Base-by-base conservation (phyloP, 2,797 vertebrate species). In the Notoglanidium macrostoma region DNA sequence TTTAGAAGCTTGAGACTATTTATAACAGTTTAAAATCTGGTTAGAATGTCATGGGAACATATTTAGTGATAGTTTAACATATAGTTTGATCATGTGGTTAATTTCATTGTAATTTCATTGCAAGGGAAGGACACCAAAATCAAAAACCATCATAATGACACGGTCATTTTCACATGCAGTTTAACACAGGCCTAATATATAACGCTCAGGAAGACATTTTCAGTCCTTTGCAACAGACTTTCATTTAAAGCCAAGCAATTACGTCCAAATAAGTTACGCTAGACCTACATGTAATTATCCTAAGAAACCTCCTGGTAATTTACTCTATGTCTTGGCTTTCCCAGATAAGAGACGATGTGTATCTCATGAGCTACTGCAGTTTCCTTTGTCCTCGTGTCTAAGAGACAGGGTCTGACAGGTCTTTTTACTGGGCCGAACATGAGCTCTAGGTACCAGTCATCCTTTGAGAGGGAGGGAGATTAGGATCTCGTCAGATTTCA, bases 21-120 rank as follows among this genome's bases (percentile, higher is more conserved):
- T 96, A 96, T 93, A 94, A 91, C 92, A 89, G 88, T 57, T 96
- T 96, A 96, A 96, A 95, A 93, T 95, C 90, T 95, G 95, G 95
- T 96, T 96, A 95, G 94, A 94, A 94, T 92, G 89, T 86, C 89
- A 94, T 94, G 94, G 93, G 86, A 94, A 90, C 89, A 91, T 92
- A 92, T 93, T 93, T 96, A 96, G 94, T 94, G 73, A 90, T 94
- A 91, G 94, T 93, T 91, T 95, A 93, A 92, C 92, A 93, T 90
- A 89, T 92, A 78, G 89, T 92, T 90, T 84, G 82, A 83, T 86
- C 80, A 86, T 92, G 90, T 93, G 68, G 85, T 85, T 86, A 55
- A 90, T 84, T 80, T 63, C 85, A 78, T 67, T 88, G 84, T 89
- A 85, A 91, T 91, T 91, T 90, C 79, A 70, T 55, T 40, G 81